These are phyloP conservation scores for Hemithea aestivaria DNA, from an alignment of 2,888 invertebrate genomes.

Conservation along the genomic window DNA sequence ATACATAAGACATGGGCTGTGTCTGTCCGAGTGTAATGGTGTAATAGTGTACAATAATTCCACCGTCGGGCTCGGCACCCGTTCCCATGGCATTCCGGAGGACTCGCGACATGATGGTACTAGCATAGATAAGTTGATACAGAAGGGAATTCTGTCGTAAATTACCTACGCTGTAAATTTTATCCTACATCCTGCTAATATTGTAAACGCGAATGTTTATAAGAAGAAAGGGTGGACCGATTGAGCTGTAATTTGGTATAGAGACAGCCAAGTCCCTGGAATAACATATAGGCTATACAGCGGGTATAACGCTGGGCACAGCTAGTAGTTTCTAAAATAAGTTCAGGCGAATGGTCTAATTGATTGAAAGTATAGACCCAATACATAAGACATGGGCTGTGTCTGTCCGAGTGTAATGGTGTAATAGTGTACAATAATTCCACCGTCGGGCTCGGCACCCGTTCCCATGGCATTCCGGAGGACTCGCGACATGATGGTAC, in stretches of 20 bases:
- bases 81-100: conserved; percentile 71
- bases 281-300: conserved; percentile 12
- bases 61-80: conserved; percentile 45
- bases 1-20: too few species aligned
- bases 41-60: conserved; percentile 60
- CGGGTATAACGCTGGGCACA: too few species aligned
- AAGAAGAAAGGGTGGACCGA: too few species aligned
- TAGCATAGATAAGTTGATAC: conserved; percentile 36
- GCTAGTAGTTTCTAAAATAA: too few species aligned
- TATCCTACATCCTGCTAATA: too few species aligned
- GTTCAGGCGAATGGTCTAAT: too few species aligned
- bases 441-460: conserved; percentile 45
- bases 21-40: conserved; percentile 37
- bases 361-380: too few species aligned
- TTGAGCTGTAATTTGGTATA: too few species aligned
- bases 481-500: conserved; percentile 47
- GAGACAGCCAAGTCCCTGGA: too few species aligned
- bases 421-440: conserved; percentile 60
- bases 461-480: conserved; percentile 71
- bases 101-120: conserved; percentile 47
- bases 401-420: conserved; percentile 37
- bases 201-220: too few species aligned
- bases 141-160: conserved; percentile 14
- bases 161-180: too few species aligned
- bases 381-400: conserved; percentile 23